Evolutionary conservation across 2,888 invertebrate genomes (phyloP), one percentile per base, ranked within the genome.

Genomic region (Cephus sareptanus): DNA sequence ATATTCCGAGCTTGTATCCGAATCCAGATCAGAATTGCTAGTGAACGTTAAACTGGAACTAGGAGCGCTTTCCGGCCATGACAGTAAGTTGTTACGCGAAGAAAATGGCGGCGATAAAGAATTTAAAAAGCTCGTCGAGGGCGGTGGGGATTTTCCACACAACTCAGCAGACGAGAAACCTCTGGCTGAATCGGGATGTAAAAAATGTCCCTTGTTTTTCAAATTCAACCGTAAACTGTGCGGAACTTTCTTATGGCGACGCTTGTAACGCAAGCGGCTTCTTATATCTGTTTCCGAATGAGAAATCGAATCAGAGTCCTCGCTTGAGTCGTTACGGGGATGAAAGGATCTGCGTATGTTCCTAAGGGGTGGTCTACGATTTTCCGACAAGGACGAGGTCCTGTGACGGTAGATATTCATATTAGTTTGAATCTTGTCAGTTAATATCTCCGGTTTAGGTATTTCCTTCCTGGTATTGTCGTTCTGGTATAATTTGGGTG

Each of bases 241-340:
- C 31, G 90, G 87, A 9, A 89, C 81, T 76, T 89, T 90, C 80
- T 88, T 90, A 73, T 90, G 89, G 0, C 90, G 87, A 1, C 90
- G 85, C 56, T 88, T 89, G 69, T 88, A 88, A 13, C 90, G 85
- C 73, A 91, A 79, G 15, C 90, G 86, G n/a, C 88, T 88, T 4
- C 93, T 89, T 76, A 94, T 93, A 79, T 94, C 93, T 69, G 93
- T 94, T 81, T 94, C 94, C 1, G 94, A 94, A 76, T 93, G 93
- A 0, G 93, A 93, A 78, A 93, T 90, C 0, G 91, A 91, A 40
- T 91, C 91, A 0, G 91, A 91, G 76, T 91, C 91, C 34, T 91
- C 91, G 81, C 91, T 91, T 11, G 91, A 91, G 35, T 91, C 90
- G 76, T 90, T 88, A 30, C 82, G 84, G 0, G 90, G 89, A 76